These are phyloP conservation scores for Drusus annulatus DNA, from an alignment of 1,140 invertebrate genomes.

Conservation along the genomic window DNA sequence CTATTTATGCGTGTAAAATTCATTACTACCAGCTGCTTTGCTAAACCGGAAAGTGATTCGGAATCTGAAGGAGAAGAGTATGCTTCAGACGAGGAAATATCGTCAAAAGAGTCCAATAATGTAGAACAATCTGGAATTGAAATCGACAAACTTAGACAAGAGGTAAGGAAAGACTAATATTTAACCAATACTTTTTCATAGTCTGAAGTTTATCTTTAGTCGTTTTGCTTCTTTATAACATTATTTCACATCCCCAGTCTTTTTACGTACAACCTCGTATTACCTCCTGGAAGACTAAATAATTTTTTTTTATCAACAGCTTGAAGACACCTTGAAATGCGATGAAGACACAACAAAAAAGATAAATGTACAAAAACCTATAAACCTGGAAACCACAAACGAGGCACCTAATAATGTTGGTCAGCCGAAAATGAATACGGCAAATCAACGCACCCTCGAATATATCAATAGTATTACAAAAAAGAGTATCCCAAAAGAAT, in stretches of 20 bases:
- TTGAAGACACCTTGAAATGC: slow-evolving; percentile 65
- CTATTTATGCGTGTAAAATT: not conserved
- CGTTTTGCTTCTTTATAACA: too few relatives aligned
- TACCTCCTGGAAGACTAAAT: too few relatives aligned
- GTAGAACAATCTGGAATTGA: slow-evolving; percentile 66
- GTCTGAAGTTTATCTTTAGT: too few relatives aligned
- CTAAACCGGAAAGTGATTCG: slow-evolving; percentile 65
- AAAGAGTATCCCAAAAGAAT: not conserved
- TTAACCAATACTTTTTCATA: too few relatives aligned
- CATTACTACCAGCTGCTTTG: slow-evolving; percentile 27
- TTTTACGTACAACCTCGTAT: too few relatives aligned
- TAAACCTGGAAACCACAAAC: not conserved
- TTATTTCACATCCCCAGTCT: too few relatives aligned
- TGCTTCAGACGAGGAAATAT: slow-evolving; percentile 56
- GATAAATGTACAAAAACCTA: slow-evolving; percentile 33
- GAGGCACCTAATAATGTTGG: not conserved
- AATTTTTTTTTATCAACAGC: slow-evolving; percentile 58
- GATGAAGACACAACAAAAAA: slow-evolving; percentile 61
- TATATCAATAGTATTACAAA: slow-evolving; percentile 45
- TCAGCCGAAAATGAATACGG: not conserved
- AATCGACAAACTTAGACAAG: slow-evolving; percentile 69
- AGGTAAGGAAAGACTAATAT: slow-evolving; percentile 60
- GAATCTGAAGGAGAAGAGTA: slow-evolving; percentile 62
- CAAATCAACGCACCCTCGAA: slow-evolving; percentile 42
- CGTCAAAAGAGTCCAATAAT: slow-evolving; percentile 61